Conservation (phyloP, 1,140 invertebrate genomes). For the Sarcophaga bullata region DNA sequence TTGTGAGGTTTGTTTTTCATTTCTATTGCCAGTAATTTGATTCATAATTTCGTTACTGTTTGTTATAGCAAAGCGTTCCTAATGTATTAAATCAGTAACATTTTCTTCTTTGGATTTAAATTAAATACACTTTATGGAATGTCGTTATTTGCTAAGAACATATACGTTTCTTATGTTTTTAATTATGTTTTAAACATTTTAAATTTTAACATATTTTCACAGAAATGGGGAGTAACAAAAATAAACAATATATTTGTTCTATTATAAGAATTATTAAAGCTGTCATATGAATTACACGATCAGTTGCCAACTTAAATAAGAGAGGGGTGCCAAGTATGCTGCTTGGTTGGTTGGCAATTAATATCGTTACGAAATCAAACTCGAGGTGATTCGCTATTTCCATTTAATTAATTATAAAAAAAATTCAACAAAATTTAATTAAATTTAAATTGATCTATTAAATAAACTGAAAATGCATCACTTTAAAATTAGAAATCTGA, state of each 20-base stretch:
- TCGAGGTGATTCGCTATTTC: too few relatives aligned
- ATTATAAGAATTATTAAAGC: neutral
- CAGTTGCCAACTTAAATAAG: neutral
- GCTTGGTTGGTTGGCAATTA: too few relatives aligned
- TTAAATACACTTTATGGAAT: too few relatives aligned
- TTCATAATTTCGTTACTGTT: neutral
- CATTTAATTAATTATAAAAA: too few relatives aligned
- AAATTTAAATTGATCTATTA: too few relatives aligned
- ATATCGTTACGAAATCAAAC: too few relatives aligned
- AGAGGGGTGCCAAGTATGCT: too few relatives aligned
- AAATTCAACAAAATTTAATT: too few relatives aligned
- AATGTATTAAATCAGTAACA: neutral
- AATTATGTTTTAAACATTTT: neutral
- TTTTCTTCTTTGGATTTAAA: neutral
- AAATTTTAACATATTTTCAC: neutral
- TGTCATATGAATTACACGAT: neutral
- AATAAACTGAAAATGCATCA: too few relatives aligned
- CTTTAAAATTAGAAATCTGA: too few relatives aligned
- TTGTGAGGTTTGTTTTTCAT: neutral
- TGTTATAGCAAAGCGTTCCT: neutral
- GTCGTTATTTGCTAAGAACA: neutral
- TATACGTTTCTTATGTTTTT: neutral
- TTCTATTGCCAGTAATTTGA: neutral
- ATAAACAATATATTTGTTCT: slow-evolving; percentile 6
- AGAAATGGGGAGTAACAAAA: neutral